Evolutionary conservation across 2,888 invertebrate genomes (phyloP).

Genomic region (Megalurothrips usitatus): DNA sequence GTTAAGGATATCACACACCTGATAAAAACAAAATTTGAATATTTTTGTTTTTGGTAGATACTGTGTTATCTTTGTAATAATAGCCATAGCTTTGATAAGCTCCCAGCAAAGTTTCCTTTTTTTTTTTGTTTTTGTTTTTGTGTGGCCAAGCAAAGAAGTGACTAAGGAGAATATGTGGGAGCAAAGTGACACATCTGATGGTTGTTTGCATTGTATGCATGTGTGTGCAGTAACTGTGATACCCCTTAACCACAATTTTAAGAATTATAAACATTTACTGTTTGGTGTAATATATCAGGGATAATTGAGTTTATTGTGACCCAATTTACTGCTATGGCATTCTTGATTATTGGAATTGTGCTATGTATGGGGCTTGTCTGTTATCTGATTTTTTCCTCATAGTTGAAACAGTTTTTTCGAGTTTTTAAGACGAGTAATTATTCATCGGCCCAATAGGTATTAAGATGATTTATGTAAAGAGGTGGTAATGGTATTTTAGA

Average conservation of each 20-base stretch:
- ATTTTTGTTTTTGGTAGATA: constrained; percentile 21
- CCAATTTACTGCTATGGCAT: constrained; percentile 19
- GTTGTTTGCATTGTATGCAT: constrained; percentile 25
- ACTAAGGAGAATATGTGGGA: constrained; percentile 2
- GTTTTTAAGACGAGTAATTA: background rate
- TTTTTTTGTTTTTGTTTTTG: constrained; percentile 2
- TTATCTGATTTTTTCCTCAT: background rate
- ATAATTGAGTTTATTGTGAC: constrained; percentile 19
- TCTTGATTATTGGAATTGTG: constrained; percentile 26
- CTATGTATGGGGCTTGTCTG: constrained; percentile 22
- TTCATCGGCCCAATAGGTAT: constrained; percentile 16
- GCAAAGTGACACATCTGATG: constrained; percentile 18
- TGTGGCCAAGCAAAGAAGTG: constrained; percentile 13
- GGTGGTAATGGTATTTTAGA: constrained; percentile 26
- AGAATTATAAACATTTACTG: constrained; percentile 25
- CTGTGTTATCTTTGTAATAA: constrained; percentile 25
- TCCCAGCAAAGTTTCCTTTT: background rate
- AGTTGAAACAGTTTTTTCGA: background rate
- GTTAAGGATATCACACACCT: constrained; percentile 26
- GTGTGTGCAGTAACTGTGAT: constrained; percentile 26
- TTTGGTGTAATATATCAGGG: constrained; percentile 26
- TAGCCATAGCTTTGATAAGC: constrained; percentile 26
- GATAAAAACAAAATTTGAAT: constrained; percentile 1
- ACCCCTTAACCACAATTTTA: constrained; percentile 25
- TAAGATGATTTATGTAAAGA: constrained; percentile 23